Base-by-base conservation (phyloP, 2,113 vertebrate genomes). In the Emberiza fucata region DNA sequence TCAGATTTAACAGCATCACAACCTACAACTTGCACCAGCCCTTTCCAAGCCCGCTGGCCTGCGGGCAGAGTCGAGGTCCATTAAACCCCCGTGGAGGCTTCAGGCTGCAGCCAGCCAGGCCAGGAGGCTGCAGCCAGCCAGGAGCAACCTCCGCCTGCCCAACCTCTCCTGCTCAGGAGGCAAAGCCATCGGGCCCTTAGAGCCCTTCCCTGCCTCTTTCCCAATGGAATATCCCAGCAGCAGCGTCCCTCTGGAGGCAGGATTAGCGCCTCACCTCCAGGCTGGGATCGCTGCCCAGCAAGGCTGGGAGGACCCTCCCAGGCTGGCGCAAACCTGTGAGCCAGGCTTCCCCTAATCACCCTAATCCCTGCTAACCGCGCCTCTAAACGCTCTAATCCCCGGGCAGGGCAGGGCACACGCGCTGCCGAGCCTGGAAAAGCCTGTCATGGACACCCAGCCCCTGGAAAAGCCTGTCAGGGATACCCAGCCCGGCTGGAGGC, bases 361-460 rank as follows among this genome's bases (percentile, higher is more conserved):
- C 84, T 88, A 97, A 96, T 94, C 95, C 92, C 79, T 21, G 17
- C 90, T 82, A 82, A 81, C 72, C 24, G 2, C 14, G 11, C 88
- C 35, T 85, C 94, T 82, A 48, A 94, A 78, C 68, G 94, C 92
- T 63, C 89, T 96, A 94, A 91, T 97, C 93, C 72, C 85, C 44
- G 4, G 24, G 78, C 92, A 16, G 13, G 85, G 66, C 81, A 90
- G 14, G 48, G 48, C 88, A 50, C 78, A 6, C 3, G 60, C 57
- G 60, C 31, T 0, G 1, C 8, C 35, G 61, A 27, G 87, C 82
- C 82, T 50, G 81, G 79, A 40, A 35, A 73, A 94, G 47, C 47
- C 47, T 48, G 5, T 2, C 12, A 48, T 4, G 47, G 47, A 48
- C 47, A 47, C 47, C 47, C 6, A 47, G 7, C 22, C 47, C 51